Evolutionary conservation across 1,140 invertebrate genomes (phyloP).

Genomic region (Bicyclus anynana): DNA sequence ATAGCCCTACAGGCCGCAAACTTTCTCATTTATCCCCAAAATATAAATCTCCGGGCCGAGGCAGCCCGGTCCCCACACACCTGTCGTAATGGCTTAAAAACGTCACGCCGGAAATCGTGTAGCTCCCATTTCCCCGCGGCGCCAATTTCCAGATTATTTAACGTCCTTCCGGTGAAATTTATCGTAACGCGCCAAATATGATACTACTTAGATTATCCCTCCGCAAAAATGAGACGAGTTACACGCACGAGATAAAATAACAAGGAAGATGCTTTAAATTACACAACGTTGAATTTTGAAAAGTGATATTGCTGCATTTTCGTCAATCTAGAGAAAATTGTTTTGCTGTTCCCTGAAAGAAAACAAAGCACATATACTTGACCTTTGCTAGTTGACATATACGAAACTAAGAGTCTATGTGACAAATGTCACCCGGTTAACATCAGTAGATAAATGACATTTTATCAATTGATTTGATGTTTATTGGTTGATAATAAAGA

Average conservation of each 20-base stretch:
- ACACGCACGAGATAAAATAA: background rate
- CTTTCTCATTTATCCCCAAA: background rate
- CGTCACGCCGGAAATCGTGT: slow-evolving; percentile 10
- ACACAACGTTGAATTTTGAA: too few relatives aligned
- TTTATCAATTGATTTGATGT: too few relatives aligned
- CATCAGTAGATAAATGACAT: too few relatives aligned
- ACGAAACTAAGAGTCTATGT: too few relatives aligned
- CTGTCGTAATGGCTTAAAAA: slow-evolving; percentile 12
- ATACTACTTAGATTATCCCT: slow-evolving; percentile 1
- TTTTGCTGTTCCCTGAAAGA: too few relatives aligned
- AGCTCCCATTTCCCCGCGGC: slow-evolving; percentile 9
- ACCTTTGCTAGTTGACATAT: too few relatives aligned
- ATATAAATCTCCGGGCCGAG: slow-evolving; percentile 1
- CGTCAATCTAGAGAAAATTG: too few relatives aligned
- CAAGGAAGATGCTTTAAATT: too few relatives aligned
- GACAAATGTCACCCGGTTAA: too few relatives aligned
- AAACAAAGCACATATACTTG: too few relatives aligned
- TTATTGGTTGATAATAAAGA: too few relatives aligned
- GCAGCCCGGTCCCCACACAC: background rate
- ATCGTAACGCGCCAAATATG: slow-evolving; percentile 10
- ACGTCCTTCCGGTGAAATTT: slow-evolving; percentile 16
- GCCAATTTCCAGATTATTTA: slow-evolving; percentile 13
- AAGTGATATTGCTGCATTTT: too few relatives aligned
- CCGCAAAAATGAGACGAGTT: background rate
- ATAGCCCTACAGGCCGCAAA: background rate